phyloP scores from a whole-genome alignment of 2,797 vertebrate genomes.

The Gymnothorax reevesii region DNA sequence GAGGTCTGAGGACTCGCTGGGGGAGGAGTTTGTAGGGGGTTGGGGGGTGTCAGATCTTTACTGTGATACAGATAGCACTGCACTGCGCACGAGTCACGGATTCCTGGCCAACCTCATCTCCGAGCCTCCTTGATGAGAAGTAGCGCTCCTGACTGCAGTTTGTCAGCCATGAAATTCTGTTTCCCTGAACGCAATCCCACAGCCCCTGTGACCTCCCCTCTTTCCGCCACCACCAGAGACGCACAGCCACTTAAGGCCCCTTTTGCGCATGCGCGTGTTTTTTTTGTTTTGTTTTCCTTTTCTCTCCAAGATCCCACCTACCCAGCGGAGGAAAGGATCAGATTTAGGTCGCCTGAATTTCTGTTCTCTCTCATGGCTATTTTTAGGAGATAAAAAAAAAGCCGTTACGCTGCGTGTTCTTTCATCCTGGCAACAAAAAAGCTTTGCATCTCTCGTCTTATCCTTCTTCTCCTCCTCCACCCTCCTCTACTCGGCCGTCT shows the following conservation, averaged over 20 bases:
- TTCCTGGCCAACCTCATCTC: neutral
- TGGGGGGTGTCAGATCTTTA: neutral
- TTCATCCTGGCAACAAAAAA: neutral
- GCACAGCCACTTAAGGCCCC: neutral
- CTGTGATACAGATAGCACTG: neutral
- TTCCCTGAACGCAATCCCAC: neutral
- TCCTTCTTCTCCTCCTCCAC: conserved; percentile 26
- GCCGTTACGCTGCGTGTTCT: conserved; percentile 9
- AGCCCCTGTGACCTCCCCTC: neutral
- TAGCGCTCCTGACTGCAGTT: neutral
- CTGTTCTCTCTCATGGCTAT: conserved; percentile 47
- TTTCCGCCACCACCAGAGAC: neutral
- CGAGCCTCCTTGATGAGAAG: neutral
- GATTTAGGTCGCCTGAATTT: conserved; percentile 50
- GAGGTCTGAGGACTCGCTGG: neutral
- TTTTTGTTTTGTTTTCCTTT: neutral
- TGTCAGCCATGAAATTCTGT: conserved; percentile 23
- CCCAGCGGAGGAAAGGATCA: conserved; percentile 52
- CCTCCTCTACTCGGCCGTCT: neutral
- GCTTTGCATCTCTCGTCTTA: conserved; percentile 44
- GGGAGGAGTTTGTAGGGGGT: neutral
- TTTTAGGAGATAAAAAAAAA: conserved; percentile 52
- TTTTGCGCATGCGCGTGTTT: neutral
- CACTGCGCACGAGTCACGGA: neutral
- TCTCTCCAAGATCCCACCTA: conserved; percentile 9